Evolutionary conservation across 2,113 vertebrate species (phyloP), one percentile per base, ranked within the genome.

Genomic region (Dipodomys ordii): DNA sequence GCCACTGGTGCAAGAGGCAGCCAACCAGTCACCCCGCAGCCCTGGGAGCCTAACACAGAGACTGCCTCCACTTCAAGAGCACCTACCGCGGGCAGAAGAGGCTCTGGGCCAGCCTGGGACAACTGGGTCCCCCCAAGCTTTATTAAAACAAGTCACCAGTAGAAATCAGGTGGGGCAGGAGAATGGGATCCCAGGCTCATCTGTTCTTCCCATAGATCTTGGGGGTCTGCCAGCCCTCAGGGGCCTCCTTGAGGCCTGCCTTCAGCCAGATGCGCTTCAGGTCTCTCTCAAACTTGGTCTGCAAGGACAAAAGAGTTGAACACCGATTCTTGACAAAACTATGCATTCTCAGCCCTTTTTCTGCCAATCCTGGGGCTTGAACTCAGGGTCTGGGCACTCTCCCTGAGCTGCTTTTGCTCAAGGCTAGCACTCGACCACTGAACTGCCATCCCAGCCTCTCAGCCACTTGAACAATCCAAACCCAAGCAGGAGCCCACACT

Each of bases 201-300:
- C 83, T 92, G 68, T 16, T 19, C 57, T 71, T 99, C 94, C 99
- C 39, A 96, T 98, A 99, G 95, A 99, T 98, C 97, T 99, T 99
- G 23, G 99, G 99, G 5, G 98, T 85, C 9, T 96, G 97, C 99
- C 99, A 99, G 39, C 99, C 99, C 0, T 98, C 98, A 0, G 99
- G 99, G 27, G 99, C 94, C 6, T 96, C 98, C 97, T 97, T 99
- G 96, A 99, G 97, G 71, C 99, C 99, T 0, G 99, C 99, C 96
- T 96, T 98, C 92, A 20, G 98, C 99, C 99, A 99, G 95, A 99
- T 98, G 74, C 98, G 98, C 60, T 95, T 95, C 94, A 99, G 94
- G 73, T 99, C 99, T 1, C 91, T 97, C 97, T 99, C 99, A 94
- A 99, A 99, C 72, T 93, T 98, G 65, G 89, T 80, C 99, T 99